These are phyloP conservation scores for Gymnothorax reevesii DNA, from an alignment of 2,797 vertebrate genomes.

Conservation along the genomic window DNA sequence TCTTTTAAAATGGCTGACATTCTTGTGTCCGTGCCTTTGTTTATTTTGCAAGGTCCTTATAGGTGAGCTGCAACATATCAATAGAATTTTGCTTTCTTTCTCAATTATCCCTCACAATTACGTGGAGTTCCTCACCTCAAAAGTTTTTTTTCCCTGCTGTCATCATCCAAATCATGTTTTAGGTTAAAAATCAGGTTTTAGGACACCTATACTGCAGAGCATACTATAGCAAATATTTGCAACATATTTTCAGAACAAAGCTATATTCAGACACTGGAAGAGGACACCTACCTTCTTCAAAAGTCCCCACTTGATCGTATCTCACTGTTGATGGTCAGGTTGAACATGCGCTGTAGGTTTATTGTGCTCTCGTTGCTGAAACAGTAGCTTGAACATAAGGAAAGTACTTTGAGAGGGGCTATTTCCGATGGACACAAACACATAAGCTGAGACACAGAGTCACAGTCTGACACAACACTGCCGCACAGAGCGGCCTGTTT, in stretches of 20 bases:
- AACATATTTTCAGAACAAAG: background rate
- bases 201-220: background rate
- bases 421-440: conserved; percentile 29
- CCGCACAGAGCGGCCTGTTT: conserved; percentile 39
- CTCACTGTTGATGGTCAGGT: conserved; percentile 17
- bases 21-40: background rate
- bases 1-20: background rate
- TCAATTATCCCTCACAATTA: no score
- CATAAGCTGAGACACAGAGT: conserved; percentile 39
- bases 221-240: background rate
- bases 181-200: no score
- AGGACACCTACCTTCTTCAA: conserved; percentile 52
- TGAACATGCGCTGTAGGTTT: conserved; percentile 7
- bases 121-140: background rate
- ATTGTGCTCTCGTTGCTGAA: conserved; percentile 28
- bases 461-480: conserved; percentile 54
- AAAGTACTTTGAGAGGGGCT: conserved; percentile 27
- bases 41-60: background rate
- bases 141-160: background rate
- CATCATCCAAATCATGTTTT: background rate
- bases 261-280: conserved; percentile 22
- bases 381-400: conserved; percentile 4
- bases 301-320: conserved; percentile 21
- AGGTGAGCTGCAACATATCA: background rate
- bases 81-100: background rate